phyloP scores from a whole-genome alignment of 2,888 invertebrate genomes.

The Congeria kusceri region DNA sequence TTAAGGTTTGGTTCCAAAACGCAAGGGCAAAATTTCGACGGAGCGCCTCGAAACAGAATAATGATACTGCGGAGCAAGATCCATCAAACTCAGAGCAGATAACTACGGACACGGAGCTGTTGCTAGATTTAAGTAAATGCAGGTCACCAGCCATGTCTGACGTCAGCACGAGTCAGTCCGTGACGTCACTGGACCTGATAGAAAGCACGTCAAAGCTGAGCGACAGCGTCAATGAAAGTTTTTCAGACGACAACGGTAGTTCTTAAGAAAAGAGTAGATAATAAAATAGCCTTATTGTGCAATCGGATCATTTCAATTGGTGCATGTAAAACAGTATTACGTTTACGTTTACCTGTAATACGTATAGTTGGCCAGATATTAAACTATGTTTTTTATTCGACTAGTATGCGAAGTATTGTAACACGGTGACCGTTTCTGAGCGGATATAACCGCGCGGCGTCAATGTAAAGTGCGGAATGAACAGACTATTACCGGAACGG shows the following conservation, averaged over 20 bases:
- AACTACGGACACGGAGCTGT: slow-evolving; percentile 59
- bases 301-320: too few relatives aligned
- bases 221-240: slow-evolving; percentile 5
- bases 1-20: slow-evolving; percentile 99
- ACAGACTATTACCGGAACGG: too few relatives aligned
- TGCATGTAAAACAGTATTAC: too few relatives aligned
- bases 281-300: too few relatives aligned
- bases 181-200: slow-evolving; percentile 65
- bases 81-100: slow-evolving; percentile 54
- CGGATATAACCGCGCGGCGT: too few relatives aligned
- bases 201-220: neutral
- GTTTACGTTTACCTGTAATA: too few relatives aligned
- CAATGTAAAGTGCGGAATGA: too few relatives aligned
- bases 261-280: neutral
- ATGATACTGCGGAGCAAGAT: slow-evolving; percentile 48
- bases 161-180: slow-evolving; percentile 76
- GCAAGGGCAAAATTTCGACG: slow-evolving; percentile 97
- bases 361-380: too few relatives aligned
- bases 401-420: too few relatives aligned
- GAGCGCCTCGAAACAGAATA: slow-evolving; percentile 88
- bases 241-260: slow-evolving; percentile 2
- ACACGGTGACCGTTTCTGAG: too few relatives aligned
- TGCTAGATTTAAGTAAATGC: slow-evolving; percentile 76
- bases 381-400: too few relatives aligned
- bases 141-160: slow-evolving; percentile 81